Conservation (phyloP, 2,797 vertebrate species). For the Cyprinella venusta region DNA sequence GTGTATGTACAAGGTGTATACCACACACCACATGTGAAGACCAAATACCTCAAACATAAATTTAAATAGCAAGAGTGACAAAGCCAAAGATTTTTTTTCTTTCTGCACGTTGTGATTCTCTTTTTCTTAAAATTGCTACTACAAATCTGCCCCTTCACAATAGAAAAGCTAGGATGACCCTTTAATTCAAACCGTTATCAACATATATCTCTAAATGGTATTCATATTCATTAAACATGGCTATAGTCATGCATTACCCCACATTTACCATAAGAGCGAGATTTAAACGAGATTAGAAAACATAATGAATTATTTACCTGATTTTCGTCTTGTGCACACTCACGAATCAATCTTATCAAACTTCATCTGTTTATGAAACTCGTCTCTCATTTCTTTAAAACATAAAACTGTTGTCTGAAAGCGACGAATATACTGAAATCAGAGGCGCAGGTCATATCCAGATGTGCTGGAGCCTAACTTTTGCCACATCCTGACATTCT, state of each 20-base stretch:
- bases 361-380: conserved; percentile 20
- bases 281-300: not conserved
- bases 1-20: too few species aligned
- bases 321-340: conserved; percentile 9
- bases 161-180: not conserved
- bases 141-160: not conserved
- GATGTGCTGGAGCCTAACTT: conserved; percentile 60
- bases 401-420: not conserved
- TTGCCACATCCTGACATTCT: conserved; percentile 68
- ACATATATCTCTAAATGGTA: not conserved
- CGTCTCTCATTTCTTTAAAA: not conserved
- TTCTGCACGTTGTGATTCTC: not conserved
- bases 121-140: not conserved
- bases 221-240: not conserved
- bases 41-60: not conserved
- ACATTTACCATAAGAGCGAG: not conserved
- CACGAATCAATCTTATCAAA: conserved; percentile 15
- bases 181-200: not conserved
- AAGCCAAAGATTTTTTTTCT: not conserved
- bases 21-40: not conserved
- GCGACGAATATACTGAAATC: not conserved
- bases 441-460: conserved; percentile 49
- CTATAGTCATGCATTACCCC: not conserved
- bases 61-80: not conserved
- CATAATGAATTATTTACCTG: conserved; percentile 24